Conservation (phyloP, 1,140 invertebrate species). For the Calliopsis andreniformis region DNA sequence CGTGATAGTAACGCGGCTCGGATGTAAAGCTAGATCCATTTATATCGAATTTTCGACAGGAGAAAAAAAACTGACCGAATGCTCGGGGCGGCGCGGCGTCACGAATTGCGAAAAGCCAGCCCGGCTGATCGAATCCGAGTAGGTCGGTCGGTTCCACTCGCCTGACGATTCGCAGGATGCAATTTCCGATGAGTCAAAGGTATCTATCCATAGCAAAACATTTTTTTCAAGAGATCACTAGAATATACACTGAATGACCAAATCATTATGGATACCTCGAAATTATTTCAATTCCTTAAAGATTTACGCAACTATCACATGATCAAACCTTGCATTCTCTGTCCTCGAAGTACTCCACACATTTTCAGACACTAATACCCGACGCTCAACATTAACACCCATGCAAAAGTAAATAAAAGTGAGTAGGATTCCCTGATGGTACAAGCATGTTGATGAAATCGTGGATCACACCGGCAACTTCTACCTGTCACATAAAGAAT, state of each 20-base stretch:
- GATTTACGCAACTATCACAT: too few species aligned
- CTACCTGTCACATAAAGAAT: too few species aligned
- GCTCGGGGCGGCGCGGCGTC: background rate
- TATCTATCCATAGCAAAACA: background rate
- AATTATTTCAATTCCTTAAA: too few species aligned
- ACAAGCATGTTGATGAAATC: too few species aligned
- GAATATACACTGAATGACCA: background rate
- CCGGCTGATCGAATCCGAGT: background rate
- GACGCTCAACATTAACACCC: too few species aligned
- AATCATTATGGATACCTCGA: background rate
- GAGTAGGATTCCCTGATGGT: too few species aligned
- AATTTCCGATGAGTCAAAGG: background rate
- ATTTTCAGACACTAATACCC: too few species aligned
- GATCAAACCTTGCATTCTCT: too few species aligned
- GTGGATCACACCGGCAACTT: too few species aligned
- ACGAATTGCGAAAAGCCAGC: conserved; percentile 8
- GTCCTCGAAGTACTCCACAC: too few species aligned
- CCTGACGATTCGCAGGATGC: background rate
- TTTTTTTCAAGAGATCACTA: background rate
- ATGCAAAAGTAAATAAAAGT: too few species aligned
- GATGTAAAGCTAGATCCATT: conserved; percentile 18
- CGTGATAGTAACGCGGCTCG: conserved; percentile 15
- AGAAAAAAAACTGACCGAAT: background rate
- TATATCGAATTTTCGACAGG: conserved; percentile 8
- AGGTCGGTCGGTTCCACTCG: background rate